Evolutionary conservation across 2,797 vertebrate genomes (phyloP).

Genomic region (Anomalospiza imberbis): DNA sequence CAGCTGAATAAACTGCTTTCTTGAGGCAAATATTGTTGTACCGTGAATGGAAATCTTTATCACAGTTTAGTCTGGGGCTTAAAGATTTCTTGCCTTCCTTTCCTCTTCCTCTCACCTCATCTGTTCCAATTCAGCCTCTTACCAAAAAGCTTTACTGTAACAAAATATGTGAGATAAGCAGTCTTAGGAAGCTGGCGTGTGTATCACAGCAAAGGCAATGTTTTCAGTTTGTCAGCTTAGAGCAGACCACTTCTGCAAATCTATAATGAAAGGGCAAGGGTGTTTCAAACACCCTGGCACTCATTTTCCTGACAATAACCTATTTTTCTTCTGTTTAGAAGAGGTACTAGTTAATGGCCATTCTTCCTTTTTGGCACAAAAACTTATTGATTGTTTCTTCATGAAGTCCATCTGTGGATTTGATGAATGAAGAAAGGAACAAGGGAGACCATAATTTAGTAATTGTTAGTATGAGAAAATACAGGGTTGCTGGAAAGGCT

Average conservation of each 20-base stretch:
- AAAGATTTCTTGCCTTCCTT: slow-evolving; percentile 37
- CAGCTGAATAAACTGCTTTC: slow-evolving; percentile 54
- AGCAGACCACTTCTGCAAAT: background rate
- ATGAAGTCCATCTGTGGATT: background rate
- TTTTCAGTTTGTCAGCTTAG: background rate
- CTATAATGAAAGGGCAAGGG: background rate
- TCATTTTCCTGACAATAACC: background rate
- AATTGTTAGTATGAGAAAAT: background rate
- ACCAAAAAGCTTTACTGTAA: background rate
- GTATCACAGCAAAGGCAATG: background rate
- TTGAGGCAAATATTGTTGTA: slow-evolving; percentile 27
- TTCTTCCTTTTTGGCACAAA: background rate
- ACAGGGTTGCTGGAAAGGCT: background rate
- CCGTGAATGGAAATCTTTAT: background rate
- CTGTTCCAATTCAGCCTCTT: background rate
- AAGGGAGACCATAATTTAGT: background rate
- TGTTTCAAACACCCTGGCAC: background rate
- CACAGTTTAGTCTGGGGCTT: background rate
- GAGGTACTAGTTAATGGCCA: background rate
- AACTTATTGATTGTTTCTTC: background rate
- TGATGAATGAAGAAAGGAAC: background rate
- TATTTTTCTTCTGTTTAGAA: background rate
- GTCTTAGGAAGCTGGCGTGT: background rate
- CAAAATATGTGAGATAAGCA: background rate
- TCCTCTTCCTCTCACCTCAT: background rate